phyloP scores from a whole-genome alignment of 1,140 invertebrate species.

The Papilio dardanus region DNA sequence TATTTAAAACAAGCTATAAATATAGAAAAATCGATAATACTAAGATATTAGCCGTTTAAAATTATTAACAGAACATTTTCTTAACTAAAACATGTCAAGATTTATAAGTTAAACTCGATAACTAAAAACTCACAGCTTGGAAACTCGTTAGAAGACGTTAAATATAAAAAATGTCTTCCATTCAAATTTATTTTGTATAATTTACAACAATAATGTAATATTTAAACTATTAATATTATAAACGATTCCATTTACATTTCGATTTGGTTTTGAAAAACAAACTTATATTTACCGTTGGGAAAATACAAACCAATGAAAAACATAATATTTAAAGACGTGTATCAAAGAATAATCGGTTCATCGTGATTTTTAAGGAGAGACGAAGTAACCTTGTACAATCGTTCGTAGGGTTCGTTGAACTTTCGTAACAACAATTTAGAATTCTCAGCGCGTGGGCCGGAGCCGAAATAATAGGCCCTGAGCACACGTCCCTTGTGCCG shows the following conservation, averaged over 20 bases:
- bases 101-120: neutral
- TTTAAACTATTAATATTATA: slow-evolving; percentile 35
- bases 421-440: slow-evolving; percentile 47
- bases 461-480: slow-evolving; percentile 57
- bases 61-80: slow-evolving; percentile 28
- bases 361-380: neutral
- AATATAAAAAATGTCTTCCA: slow-evolving; percentile 13
- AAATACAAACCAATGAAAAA: neutral
- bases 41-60: slow-evolving; percentile 27
- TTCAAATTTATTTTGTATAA: slow-evolving; percentile 13
- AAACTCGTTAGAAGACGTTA: slow-evolving; percentile 4
- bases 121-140: neutral
- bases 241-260: slow-evolving; percentile 36
- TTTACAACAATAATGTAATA: slow-evolving; percentile 14
- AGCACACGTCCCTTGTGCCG: slow-evolving; percentile 51
- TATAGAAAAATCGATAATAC: slow-evolving; percentile 15
- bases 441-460: slow-evolving; percentile 55
- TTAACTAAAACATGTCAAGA: slow-evolving; percentile 16
- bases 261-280: slow-evolving; percentile 20
- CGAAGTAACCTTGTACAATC: slow-evolving; percentile 11
- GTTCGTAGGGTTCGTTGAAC: slow-evolving; percentile 50
- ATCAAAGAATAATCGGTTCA: neutral
- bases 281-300: slow-evolving; percentile 13
- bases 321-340: neutral
- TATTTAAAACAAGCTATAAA: slow-evolving; percentile 15